Evolutionary conservation across 53 echinoderm and acorn worm genomes (phyloP), one percentile per base, ranked within the genome.

Genomic region (Henricia sp.): DNA sequence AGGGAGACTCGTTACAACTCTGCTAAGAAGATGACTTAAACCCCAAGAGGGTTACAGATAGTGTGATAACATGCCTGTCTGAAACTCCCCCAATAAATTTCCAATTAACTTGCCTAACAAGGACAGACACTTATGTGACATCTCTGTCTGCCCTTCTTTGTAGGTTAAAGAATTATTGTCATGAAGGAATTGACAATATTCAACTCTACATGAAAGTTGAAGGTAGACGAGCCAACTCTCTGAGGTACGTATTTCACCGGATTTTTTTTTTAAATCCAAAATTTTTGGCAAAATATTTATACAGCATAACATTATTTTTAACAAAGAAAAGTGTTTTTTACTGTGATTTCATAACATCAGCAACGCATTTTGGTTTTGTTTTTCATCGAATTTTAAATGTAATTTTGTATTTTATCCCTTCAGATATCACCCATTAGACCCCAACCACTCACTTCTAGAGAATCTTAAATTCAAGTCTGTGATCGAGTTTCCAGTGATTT

Each of bases 401-500:
- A 57, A 11, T 39, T 37, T 3, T 59, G 9, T n/a, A 36, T 62
- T 52, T 85, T 14, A 43, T 21, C 21, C 53, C 53, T 55, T 27
- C 68, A 93, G 93, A 72, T 93, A 88, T 77, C 71, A 90, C 33
- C 63, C 64, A 24, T 29, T 93, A n/a, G 54, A 72, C 52, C 20
- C 74, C 27, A 52, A 71, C 50, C 33, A 63, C 19, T 72, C 90
- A 14, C 38, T 93, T 33, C 68, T 43, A 1, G 82, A 70, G 29
- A 93, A 93, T 42, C 85, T 93, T 28, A 71, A 39, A 38, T 63
- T 43, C 36, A 93, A 90, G 44, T 67, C 43, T 0, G 21, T 93
- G 11, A 54, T 93, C 6, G 93, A 93, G 69, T 93, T 77, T 56
- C 93, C 93, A 0, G 88, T 88, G 60, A 55, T 93, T 37, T 83